Base-by-base conservation (phyloP, 2,797 vertebrate species). In the Tenualosa thibaudeaui region DNA sequence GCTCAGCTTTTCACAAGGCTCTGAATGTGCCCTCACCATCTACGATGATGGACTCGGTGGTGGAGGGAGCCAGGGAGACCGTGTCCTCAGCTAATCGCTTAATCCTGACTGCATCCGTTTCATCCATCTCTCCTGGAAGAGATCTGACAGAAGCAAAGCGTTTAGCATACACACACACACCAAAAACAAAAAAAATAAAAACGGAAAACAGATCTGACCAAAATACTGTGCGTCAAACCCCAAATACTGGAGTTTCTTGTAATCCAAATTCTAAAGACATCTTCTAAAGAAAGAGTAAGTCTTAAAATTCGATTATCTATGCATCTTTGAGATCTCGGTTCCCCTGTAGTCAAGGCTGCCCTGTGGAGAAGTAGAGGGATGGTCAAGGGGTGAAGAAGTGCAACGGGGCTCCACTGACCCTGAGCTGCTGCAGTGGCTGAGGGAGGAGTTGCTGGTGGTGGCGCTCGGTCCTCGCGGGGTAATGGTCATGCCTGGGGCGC, bases 91-190 rank as follows among this genome's bases (percentile, higher is more conserved):
- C 89, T 31, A 92, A 92, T 85, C 95, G 95, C 93, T 96, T 99
- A 43, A 91, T 86, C 89, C 95, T 96, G 90, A 96, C 93, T 51
- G 90, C 86, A 75, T 99, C 98, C 0, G 95, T 91, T 91, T 99
- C 98, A 88, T 99, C 98, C 98, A 99, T 99, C 88, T 98, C 98
- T 95, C 96, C 97, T 81, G 95, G 89, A 88, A 94, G 89, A 85
- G 95, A 94, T 92, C 98, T 99, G 91, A 88, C 89, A 9, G 88
- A 90, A 0, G 92, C 81, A 89, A 87, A 60, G 58, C 51, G 8
- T 50, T 49, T 43, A 84, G 68, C 31, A n/a, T 12, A 71, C 65
- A 37, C 9, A 31, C 31, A 31, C 0, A 31, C 31, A 31, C 31
- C 31, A 31, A 31, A 31, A 31, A 31, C 31, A 31, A 75, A 75